Base-by-base conservation (phyloP, 2,888 invertebrate genomes). In the Miltochrista miniata region DNA sequence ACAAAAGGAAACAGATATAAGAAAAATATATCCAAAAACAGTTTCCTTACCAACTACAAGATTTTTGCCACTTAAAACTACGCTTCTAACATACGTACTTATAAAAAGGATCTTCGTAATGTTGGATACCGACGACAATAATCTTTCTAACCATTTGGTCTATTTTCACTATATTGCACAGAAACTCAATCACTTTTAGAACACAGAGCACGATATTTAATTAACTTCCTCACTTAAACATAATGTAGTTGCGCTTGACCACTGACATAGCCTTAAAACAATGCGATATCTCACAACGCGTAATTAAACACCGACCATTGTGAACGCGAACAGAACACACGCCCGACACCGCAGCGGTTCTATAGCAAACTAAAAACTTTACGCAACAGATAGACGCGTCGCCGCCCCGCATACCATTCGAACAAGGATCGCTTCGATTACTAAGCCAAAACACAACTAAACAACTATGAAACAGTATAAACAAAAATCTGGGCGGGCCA, bases 71-170 rank as follows among this genome's bases (percentile, higher is more conserved):
- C 5, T 24, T 24, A 24, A 24, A 24, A 24, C 18, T 24, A 24
- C 18, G 18, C 18, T 5, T 24, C 2, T 4, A 24, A 24, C 18
- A 24, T 63, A 84, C 85, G 72, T 81, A 89, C 87, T 88, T 88
- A 72, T 90, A 88, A 72, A 88, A 90, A 39, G 90, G 90, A 76
- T 90, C 90, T 68, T 90, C 90, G 62, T 90, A 90, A 62, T 90
- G 85, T 51, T 83, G 85, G 72, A 90, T 83, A 54, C 90, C 90
- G 59, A 90, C 79, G 41, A 90, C 90, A 67, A 89, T 87, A 64
- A 90, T 90, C 76, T 90, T 90, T 63, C 87, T 76, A 85, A 90
- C 90, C 90, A 90, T 90, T n/a, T 82, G 83, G 79, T 68, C 58
- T 63, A 72, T 65, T 66, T 67, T 61, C 74, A 74, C 67, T 63